Percentiles rank a stretch among this genome's conserved stretches.
These are phyloP conservation scores for Eristalinus aeneus DNA, from an alignment of 2,888 invertebrate genomes.

Conservation along the genomic window DNA sequence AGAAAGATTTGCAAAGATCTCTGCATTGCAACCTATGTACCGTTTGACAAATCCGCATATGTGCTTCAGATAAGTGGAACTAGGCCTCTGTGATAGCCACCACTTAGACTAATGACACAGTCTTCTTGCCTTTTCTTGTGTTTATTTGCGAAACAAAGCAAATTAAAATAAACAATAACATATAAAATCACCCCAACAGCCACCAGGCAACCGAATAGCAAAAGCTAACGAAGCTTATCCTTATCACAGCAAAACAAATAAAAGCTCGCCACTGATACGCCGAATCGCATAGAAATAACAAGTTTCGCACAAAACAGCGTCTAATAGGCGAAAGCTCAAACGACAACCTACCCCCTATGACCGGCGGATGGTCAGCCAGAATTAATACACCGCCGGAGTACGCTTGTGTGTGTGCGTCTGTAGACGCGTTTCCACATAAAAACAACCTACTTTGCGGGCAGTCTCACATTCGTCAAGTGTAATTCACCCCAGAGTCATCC, in stretches of 20 bases:
- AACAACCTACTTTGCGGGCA: constrained; percentile 32
- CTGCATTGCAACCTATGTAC: background rate
- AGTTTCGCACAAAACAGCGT: background rate
- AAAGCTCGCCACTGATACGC: background rate
- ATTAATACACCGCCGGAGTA: background rate
- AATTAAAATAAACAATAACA: background rate
- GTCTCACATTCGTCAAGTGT: constrained; percentile 48
- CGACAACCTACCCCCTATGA: background rate
- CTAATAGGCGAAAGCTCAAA: background rate
- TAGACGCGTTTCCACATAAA: constrained; percentile 23
- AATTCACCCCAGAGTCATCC: constrained; percentile 34
- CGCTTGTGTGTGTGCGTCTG: background rate
- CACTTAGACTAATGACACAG: background rate
- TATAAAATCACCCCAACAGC: background rate
- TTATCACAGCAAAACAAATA: constrained; percentile 6
- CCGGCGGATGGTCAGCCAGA: background rate
- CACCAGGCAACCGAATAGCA: background rate
- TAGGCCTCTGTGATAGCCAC: background rate
- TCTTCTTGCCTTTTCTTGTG: background rate
- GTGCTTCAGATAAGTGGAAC: background rate
- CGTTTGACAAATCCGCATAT: background rate
- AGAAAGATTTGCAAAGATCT: too few relatives aligned
- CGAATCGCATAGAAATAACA: background rate
- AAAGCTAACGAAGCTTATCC: background rate
- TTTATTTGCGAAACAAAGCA: background rate